A percentile compares a stretch with the other conserved stretches of the same genome.
Evolutionary conservation across 1,140 invertebrate species (phyloP).

Genomic region (Berghia stephanieae): DNA sequence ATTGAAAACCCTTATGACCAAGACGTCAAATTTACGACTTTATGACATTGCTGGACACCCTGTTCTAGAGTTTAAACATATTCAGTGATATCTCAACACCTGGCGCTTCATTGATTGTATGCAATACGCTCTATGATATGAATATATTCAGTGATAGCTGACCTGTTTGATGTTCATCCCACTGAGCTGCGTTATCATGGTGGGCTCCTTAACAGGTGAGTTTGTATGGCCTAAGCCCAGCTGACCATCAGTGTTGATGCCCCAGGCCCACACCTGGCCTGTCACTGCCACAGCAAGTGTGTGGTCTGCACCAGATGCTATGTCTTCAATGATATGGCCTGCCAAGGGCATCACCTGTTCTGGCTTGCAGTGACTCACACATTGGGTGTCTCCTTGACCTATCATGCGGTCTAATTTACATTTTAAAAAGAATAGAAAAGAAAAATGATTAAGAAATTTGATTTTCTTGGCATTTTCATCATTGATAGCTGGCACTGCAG

Average conservation of each 20-base stretch:
- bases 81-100: no score
- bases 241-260: slow-evolving; percentile 75
- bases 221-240: slow-evolving; percentile 72
- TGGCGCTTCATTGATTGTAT: no score
- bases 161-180: slow-evolving; percentile 73
- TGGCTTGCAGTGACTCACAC: slow-evolving; percentile 66
- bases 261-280: slow-evolving; percentile 76
- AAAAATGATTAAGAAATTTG: not conserved
- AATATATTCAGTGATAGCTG: no score
- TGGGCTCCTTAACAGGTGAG: slow-evolving; percentile 71
- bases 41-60: no score
- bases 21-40: no score
- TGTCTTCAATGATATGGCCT: slow-evolving; percentile 71
- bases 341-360: slow-evolving; percentile 68
- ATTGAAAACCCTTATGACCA: no score
- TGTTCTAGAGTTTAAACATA: no score
- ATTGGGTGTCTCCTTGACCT: slow-evolving; percentile 70
- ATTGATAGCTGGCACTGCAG: no score
- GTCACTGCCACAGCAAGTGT: slow-evolving; percentile 71
- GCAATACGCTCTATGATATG: no score
- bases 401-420: slow-evolving; percentile 70
- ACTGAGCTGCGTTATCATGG: slow-evolving; percentile 70
- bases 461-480: no score
- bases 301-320: slow-evolving; percentile 75
- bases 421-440: slow-evolving; percentile 20